phyloP scores from a whole-genome alignment of 2,113 vertebrate species.

The Sardina pilchardus region DNA sequence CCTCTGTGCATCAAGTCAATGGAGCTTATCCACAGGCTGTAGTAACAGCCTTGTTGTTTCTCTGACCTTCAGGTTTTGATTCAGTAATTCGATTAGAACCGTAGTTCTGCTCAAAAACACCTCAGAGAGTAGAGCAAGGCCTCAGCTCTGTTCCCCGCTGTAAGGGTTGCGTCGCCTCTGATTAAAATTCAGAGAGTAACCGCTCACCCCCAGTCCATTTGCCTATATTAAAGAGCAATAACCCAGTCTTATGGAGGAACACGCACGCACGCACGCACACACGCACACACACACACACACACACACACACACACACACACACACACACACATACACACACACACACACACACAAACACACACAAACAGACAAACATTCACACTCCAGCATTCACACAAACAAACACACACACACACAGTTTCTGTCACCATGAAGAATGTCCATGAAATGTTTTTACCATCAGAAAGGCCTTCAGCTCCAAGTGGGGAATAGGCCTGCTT shows the following conservation, averaged over 20 bases:
- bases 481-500: not conserved
- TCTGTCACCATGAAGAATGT: not conserved
- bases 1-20: not conserved
- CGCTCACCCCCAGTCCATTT: not conserved
- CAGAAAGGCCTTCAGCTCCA: not conserved
- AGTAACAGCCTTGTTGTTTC: not conserved
- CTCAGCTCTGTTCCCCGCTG: no score
- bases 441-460: not conserved
- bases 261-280: not conserved
- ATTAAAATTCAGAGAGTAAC: not conserved
- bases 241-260: not conserved
- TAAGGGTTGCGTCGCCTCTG: not conserved
- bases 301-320: not conserved
- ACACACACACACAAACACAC: not conserved
- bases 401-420: not conserved
- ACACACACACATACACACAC: not conserved
- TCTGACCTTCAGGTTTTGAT: constrained; percentile 12
- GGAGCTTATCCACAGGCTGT: not conserved
- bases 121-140: not conserved
- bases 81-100: not conserved
- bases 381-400: not conserved
- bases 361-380: no score
- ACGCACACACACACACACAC: not conserved
- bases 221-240: not conserved
- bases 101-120: not conserved